These are phyloP conservation scores for Myathropa florea DNA, from an alignment of 2,888 invertebrate species.

Conservation along the genomic window DNA sequence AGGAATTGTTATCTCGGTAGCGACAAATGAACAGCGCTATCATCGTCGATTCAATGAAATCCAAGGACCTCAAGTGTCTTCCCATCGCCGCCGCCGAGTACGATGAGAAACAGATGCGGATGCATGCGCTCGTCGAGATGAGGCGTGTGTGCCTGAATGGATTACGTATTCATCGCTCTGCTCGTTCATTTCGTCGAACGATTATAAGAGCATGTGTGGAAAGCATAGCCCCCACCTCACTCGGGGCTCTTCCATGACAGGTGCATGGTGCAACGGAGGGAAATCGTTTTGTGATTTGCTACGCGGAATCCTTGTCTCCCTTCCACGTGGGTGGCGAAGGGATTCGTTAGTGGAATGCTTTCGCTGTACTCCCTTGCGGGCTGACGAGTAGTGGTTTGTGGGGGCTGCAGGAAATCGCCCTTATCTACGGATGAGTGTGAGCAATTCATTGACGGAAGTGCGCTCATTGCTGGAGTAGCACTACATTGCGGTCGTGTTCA, in stretches of 20 bases:
- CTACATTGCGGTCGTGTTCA: background rate
- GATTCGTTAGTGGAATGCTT: background rate
- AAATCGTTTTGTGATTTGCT: background rate
- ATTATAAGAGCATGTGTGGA: background rate
- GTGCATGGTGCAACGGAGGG: background rate
- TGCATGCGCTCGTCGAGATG: background rate
- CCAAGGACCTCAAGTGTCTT: background rate
- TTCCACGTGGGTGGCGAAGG: background rate
- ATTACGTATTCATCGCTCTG: background rate
- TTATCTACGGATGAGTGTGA: background rate
- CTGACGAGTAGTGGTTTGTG: background rate
- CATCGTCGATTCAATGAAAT: background rate
- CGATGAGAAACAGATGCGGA: background rate
- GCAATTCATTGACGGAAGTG: background rate
- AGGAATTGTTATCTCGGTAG: background rate
- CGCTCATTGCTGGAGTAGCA: background rate
- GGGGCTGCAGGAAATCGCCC: background rate
- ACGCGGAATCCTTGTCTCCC: background rate
- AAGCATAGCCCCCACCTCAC: background rate
- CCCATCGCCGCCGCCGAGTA: background rate
- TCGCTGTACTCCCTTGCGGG: background rate
- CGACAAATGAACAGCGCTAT: constrained; percentile 1
- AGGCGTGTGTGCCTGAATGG: background rate
- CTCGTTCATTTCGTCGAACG: background rate
- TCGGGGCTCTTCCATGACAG: background rate